A percentile compares a stretch with the other conserved stretches of the same genome.
phyloP scores from a whole-genome alignment of 2,888 invertebrate genomes.

The Hypsopygia costalis region DNA sequence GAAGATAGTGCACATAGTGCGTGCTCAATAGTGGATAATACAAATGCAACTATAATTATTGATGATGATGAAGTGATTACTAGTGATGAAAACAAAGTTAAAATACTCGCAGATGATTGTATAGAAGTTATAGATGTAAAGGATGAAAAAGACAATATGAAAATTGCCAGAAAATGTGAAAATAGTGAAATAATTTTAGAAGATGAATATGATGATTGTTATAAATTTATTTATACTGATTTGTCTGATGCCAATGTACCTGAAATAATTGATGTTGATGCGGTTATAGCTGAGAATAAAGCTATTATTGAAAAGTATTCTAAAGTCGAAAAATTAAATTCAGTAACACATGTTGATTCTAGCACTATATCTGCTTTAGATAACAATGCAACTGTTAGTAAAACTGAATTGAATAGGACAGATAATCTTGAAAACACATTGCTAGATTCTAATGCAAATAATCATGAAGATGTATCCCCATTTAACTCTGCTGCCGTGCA shows the following conservation, averaged over 20 bases:
- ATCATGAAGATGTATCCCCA: not conserved
- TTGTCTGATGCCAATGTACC: conserved; percentile 13
- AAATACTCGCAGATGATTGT: not conserved
- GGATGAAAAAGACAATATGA: not conserved
- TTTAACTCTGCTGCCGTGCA: not conserved
- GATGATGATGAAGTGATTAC: conserved; percentile 17
- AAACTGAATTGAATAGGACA: too few species aligned
- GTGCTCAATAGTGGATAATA: not conserved
- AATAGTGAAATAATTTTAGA: conserved; percentile 6
- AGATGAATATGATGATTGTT: conserved; percentile 10
- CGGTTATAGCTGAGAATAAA: conserved; percentile 36
- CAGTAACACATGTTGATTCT: conserved; percentile 21
- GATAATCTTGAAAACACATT: too few species aligned
- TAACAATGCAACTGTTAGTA: not conserved
- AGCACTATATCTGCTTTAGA: not conserved
- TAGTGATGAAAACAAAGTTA: not conserved
- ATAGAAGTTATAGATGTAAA: not conserved
- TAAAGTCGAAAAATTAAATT: conserved; percentile 12
- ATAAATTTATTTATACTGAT: conserved; percentile 9
- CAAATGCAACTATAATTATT: conserved; percentile 26
- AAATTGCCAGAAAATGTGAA: not conserved
- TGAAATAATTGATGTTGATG: conserved; percentile 40
- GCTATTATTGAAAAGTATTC: conserved; percentile 26
- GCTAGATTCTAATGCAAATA: not conserved
- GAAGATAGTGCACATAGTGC: not conserved